phyloP scores from a whole-genome alignment of 2,113 vertebrate species.

The Micronisus gabar region DNA sequence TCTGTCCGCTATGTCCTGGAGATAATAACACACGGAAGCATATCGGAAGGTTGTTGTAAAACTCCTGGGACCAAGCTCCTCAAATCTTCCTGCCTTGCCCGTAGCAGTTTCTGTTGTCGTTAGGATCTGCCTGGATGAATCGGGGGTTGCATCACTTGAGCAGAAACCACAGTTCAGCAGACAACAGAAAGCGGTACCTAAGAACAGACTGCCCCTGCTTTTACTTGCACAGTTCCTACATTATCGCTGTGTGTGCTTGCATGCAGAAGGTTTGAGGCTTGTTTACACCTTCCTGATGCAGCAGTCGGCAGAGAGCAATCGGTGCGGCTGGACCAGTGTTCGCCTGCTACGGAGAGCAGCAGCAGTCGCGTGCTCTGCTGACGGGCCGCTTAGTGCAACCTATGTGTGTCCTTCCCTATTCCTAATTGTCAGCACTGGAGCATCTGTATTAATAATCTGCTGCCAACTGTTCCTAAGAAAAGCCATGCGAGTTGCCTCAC shows the following conservation, averaged over 20 bases:
- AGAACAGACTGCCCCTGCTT: background rate
- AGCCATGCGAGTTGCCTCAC: background rate
- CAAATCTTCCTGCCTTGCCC: background rate
- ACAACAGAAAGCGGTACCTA: background rate
- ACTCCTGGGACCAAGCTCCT: background rate
- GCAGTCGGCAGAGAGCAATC: background rate
- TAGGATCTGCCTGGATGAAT: background rate
- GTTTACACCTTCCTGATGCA: background rate
- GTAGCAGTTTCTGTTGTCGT: background rate
- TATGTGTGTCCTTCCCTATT: background rate
- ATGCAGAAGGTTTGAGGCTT: background rate
- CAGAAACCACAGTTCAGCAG: background rate
- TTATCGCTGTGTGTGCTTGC: fast-evolving
- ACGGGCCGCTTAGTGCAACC: background rate
- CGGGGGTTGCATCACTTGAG: background rate
- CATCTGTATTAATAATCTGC: background rate
- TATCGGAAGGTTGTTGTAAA: background rate
- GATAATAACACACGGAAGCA: background rate
- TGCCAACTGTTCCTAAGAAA: background rate
- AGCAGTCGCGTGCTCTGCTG: background rate
- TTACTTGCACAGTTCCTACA: background rate
- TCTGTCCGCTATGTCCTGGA: background rate
- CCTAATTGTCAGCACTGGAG: background rate
- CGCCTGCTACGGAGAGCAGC: background rate
- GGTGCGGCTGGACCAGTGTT: background rate